phyloP scores from a whole-genome alignment of 2,113 vertebrate genomes.

The Lamprotornis superbus region DNA sequence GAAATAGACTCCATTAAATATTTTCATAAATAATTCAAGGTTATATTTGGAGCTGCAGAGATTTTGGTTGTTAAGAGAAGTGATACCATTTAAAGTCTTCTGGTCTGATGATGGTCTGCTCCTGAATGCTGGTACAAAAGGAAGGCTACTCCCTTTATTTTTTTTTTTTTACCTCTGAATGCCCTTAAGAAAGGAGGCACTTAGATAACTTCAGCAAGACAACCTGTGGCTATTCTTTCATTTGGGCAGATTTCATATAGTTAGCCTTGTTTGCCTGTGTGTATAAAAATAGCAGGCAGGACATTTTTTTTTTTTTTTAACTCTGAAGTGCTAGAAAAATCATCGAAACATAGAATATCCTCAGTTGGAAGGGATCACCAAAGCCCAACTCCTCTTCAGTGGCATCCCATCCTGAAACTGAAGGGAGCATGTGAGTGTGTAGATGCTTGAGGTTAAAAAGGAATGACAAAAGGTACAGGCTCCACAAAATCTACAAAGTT shows the following conservation, averaged over 20 bases:
- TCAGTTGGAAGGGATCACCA: not conserved
- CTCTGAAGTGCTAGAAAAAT: not conserved
- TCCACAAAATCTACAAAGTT: not conserved
- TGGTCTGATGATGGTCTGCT: not conserved
- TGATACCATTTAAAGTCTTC: not conserved
- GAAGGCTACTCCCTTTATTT: not conserved
- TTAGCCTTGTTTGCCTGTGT: not conserved
- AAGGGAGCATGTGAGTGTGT: not conserved
- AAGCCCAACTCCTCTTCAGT: fast-evolving
- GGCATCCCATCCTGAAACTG: not conserved
- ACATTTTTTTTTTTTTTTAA: not conserved
- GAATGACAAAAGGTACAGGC: not conserved
- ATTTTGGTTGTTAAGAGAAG: not conserved
- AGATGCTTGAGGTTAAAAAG: not conserved
- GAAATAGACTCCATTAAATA: not conserved
- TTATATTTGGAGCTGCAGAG: not conserved
- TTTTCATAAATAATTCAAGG: not conserved
- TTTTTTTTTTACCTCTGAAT: not conserved
- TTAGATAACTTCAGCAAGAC: not conserved
- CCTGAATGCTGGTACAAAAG: not conserved
- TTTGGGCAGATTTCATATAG: not conserved
- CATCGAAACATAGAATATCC: not conserved
- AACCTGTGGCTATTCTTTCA: not conserved
- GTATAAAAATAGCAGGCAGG: not conserved
- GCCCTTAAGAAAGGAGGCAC: not conserved